Base-by-base conservation (phyloP, 1,140 invertebrate genomes). In the Drosophila kurseongensis region DNA sequence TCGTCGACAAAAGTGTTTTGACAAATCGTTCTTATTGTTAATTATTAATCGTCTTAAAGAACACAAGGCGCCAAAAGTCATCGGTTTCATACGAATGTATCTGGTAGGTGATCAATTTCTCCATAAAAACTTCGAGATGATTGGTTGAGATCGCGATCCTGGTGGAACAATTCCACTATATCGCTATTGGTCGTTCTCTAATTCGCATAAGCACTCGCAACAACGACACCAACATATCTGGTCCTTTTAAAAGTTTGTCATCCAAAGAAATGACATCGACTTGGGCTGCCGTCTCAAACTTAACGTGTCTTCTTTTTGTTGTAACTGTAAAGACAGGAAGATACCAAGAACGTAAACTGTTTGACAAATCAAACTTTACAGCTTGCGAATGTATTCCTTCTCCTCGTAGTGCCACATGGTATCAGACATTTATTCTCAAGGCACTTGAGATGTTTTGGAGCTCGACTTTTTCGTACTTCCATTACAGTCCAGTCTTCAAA, bases 31-130 rank as follows among this genome's bases (percentile, higher is more conserved):
- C 18, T 18, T 18, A 18, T n/a, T n/a, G n/a, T n/a, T n/a, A n/a
- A n/a, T n/a, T n/a, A n/a, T n/a, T n/a, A n/a, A n/a, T n/a, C n/a
- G 18, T 18, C 18, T 18, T 18, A 18, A 18, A 18, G 18, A 18
- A 18, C 1, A 18, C 18, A 18, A 18, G 1, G n/a, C n/a, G 14
- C 41, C 41, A 8, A 44, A 44, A 8, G 14, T 14, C 8, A 16
- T 16, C 6, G 9, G n/a, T 10, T 16, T 27, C 50, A 29, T 51
- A 51, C 50, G 14, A 16, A 51, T 51, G 29, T 51, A 51, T 51
- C 29, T n/a, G 14, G n/a, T 14, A n/a, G 50, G 10, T 27, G 50
- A 51, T 35, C 5, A 10, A 29, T 6, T 51, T 51, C n/a, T 51
- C 27, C 27, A 16, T 51, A 16, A 14, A n/a, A 51, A 51, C 23